Conservation (phyloP, 2,797 vertebrate species). For the Zenarchopterus dispar region DNA sequence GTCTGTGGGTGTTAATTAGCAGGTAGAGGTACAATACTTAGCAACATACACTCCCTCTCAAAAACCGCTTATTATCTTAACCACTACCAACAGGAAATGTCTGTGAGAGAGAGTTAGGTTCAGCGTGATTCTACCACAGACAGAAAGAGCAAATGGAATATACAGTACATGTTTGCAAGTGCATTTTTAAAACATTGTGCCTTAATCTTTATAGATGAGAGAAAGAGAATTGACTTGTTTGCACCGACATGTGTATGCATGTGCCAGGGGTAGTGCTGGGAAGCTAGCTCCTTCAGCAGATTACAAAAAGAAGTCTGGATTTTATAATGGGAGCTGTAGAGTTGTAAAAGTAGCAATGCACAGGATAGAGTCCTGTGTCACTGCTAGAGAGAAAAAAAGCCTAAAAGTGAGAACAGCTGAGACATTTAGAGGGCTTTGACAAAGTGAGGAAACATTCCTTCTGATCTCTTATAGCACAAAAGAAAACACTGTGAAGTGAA, state of each 20-base stretch:
- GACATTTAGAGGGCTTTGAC: conserved; percentile 8
- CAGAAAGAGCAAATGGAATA: conserved; percentile 3
- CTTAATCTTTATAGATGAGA: conserved; percentile 16
- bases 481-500: conserved; percentile 15
- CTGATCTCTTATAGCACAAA: conserved; percentile 5
- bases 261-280: conserved; percentile 40
- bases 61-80: conserved; percentile 74
- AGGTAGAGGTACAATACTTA: conserved; percentile 64
- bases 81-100: conserved; percentile 25
- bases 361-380: conserved; percentile 37
- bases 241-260: background rate
- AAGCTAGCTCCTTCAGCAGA: conserved; percentile 54
- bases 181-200: conserved; percentile 10
- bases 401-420: conserved; percentile 19
- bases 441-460: conserved; percentile 15
- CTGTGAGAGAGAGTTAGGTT: conserved; percentile 16
- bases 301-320: conserved; percentile 55
- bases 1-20: conserved; percentile 64
- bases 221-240: conserved; percentile 6
- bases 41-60: conserved; percentile 61
- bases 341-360: conserved; percentile 66
- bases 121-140: conserved; percentile 6
- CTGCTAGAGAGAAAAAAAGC: background rate
- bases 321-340: conserved; percentile 76
- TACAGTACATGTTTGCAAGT: conserved; percentile 3